Conservation (phyloP, 2,113 vertebrate species). For the Paracanthobrama guichenoti region DNA sequence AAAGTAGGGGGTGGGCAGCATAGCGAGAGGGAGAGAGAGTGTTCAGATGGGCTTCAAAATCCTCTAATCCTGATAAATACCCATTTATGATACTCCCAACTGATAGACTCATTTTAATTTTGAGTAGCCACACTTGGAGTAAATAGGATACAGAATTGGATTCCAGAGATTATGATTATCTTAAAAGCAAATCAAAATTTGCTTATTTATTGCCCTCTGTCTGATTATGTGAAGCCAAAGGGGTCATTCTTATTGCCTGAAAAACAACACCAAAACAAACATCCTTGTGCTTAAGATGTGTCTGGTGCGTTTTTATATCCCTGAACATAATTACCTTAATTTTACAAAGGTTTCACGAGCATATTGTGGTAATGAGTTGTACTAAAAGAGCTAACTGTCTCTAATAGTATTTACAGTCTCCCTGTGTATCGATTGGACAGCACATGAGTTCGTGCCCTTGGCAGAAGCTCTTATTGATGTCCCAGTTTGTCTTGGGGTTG, state of each 20-base stretch:
- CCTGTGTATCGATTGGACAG: conserved; percentile 51
- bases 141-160: conserved; percentile 94
- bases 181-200: conserved; percentile 84
- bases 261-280: conserved; percentile 43
- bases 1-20: conserved; percentile 40
- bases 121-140: conserved; percentile 84
- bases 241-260: conserved; percentile 50
- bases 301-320: background rate
- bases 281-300: conserved; percentile 1
- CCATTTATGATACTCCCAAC: conserved; percentile 88
- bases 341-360: conserved; percentile 29
- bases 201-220: conserved; percentile 67
- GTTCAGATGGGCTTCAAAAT: conserved; percentile 81
- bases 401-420: conserved; percentile 52
- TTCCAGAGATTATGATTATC: conserved; percentile 91
- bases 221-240: conserved; percentile 51
- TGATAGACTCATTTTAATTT: conserved; percentile 98
- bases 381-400: conserved; percentile 46
- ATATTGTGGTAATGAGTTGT: conserved; percentile 44
- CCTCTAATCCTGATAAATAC: conserved; percentile 94
- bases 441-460: conserved; percentile 41
- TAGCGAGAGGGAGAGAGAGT: conserved; percentile 43
- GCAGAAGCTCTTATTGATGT: conserved; percentile 47
- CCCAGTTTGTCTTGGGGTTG: conserved; percentile 45
- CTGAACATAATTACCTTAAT: background rate